Conservation (phyloP, 2,113 vertebrate species). For the Calidris pugnax region DNA sequence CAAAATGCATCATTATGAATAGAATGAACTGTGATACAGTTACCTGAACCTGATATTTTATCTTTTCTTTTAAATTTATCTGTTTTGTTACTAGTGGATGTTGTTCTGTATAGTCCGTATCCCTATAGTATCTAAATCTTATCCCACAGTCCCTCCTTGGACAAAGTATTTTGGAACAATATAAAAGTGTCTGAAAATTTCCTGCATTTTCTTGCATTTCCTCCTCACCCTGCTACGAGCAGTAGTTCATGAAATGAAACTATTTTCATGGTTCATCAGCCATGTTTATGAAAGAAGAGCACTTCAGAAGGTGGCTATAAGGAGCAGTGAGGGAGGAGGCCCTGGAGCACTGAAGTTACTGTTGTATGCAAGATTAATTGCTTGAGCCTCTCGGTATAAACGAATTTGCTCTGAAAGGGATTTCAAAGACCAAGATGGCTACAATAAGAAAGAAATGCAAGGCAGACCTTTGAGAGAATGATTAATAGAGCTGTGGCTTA, state of each 20-base stretch:
- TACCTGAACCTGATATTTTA: neutral
- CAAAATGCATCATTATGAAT: neutral
- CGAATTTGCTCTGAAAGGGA: neutral
- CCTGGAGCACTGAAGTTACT: neutral
- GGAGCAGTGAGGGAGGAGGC: neutral
- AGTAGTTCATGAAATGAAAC: neutral
- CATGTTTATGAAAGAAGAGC: neutral
- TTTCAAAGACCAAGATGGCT: neutral
- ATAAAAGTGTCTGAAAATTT: neutral
- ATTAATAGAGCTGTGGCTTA: neutral
- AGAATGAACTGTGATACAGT: neutral
- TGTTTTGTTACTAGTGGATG: neutral
- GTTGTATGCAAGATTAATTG: neutral
- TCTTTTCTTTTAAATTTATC: neutral
- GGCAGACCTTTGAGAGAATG: neutral
- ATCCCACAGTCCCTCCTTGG: neutral
- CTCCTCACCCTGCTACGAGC: neutral
- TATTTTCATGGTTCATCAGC: neutral
- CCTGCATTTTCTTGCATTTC: neutral
- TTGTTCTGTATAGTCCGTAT: neutral
- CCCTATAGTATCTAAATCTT: neutral
- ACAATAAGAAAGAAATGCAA: neutral
- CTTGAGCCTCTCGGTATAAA: neutral
- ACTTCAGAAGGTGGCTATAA: neutral
- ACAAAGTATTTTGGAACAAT: neutral